These are phyloP conservation scores for Sphaerodactylus townsendi DNA, from an alignment of 2,113 vertebrate species.

Conservation along the genomic window DNA sequence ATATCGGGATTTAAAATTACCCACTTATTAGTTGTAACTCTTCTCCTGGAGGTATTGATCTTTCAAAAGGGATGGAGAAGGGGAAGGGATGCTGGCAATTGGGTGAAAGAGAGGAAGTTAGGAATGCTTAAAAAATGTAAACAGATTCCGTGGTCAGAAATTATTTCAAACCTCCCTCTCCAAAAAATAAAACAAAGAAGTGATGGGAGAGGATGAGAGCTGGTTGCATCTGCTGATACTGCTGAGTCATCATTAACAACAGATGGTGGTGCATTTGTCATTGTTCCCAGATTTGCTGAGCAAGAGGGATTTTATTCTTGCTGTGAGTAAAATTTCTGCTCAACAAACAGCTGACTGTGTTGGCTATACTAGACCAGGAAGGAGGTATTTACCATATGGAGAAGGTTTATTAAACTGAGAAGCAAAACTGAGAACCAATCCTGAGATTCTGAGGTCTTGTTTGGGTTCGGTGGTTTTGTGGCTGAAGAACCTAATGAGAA, in stretches of 20 bases:
- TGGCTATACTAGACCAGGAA: slow-evolving; percentile 91
- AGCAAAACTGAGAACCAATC: slow-evolving; percentile 78
- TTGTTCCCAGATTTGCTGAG: slow-evolving; percentile 98
- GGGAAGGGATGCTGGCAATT: neutral
- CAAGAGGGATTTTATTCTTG: too few species aligned
- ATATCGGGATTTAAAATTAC: too few species aligned
- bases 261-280: slow-evolving; percentile 96
- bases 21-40: too few species aligned
- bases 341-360: slow-evolving; percentile 96
- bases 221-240: slow-evolving; percentile 96
- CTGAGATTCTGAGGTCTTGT: too few species aligned
- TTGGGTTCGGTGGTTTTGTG: too few species aligned
- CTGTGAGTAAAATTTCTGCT: slow-evolving; percentile 92
- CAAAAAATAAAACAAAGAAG: too few species aligned
- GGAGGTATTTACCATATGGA: slow-evolving; percentile 96
- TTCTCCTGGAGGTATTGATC: too few species aligned
- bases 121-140: neutral
- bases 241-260: slow-evolving; percentile 97
- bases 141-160: neutral
- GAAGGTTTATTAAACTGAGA: slow-evolving; percentile 98
- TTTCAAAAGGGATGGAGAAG: too few species aligned
- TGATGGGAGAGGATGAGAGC: slow-evolving; percentile 64
- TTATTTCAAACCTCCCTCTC: too few species aligned
- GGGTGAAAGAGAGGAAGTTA: neutral
- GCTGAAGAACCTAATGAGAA: too few species aligned